Evolutionary conservation across 2,888 invertebrate genomes (phyloP).

Genomic region (Eupithecia abbreviata): DNA sequence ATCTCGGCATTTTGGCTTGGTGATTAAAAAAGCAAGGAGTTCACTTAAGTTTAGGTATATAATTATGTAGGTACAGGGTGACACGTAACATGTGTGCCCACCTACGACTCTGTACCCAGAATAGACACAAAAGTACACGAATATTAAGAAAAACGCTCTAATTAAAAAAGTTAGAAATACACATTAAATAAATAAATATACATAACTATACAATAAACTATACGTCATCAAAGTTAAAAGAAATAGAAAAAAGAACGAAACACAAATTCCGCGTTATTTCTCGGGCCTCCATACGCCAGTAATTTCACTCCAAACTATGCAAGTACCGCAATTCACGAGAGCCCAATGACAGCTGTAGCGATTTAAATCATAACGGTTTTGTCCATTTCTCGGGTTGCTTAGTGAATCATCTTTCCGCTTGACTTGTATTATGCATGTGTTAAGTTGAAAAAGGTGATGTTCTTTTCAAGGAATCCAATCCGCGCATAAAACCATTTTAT

Average conservation of each 20-base stretch:
- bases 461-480: not conserved
- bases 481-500: not conserved
- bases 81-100: no score
- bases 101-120: no score
- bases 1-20: not conserved
- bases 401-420: conserved; percentile 80
- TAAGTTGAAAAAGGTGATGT: not conserved
- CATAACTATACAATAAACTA: not conserved
- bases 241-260: not conserved
- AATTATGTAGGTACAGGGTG: no score
- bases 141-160: no score
- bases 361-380: conserved; percentile 80
- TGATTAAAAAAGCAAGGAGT: not conserved
- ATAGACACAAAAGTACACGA: no score
- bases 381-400: conserved; percentile 66
- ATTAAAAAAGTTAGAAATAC: no score
- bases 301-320: conserved; percentile 51
- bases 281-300: conserved; percentile 1
- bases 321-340: conserved; percentile 74
- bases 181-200: no score
- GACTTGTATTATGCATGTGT: conserved; percentile 50
- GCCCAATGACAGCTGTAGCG: conserved; percentile 72
- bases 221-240: not conserved
- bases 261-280: not conserved
- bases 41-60: not conserved